Evolutionary conservation across 1,140 invertebrate species (phyloP), one percentile per base, ranked within the genome.

Genomic region (Zaprionus ornatus): DNA sequence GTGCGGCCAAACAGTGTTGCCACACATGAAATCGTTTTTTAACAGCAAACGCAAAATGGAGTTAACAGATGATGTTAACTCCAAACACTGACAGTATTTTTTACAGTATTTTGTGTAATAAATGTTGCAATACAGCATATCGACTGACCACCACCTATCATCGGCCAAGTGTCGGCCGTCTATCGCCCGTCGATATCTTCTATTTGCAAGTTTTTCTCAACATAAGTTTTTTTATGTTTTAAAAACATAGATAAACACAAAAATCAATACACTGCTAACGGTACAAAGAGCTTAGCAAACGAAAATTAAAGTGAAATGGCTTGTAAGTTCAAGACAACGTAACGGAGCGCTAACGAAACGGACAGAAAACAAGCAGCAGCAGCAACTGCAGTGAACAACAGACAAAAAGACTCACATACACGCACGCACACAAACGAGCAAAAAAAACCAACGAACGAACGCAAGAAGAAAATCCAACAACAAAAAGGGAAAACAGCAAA

Each of bases 151-250:
- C 63, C 55, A 67, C 55, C 40, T 5, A 37, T 60, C 50, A 42
- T 57, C 64, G 37, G 32, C 54, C 55, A 56, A 37, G 23, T 73
- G 70, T 72, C 59, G 72, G 50, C 66, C 66, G 29, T 52, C 72
- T 74, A 74, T 74, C 66, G 71, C 64, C 71, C 71, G 71, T 74
- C 72, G 72, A 63, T 70, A 68, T 60, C 9, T 67, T 42, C 50
- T 70, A 54, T 74, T 59, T 63, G 66, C 65, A 56, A 70, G 52
- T 74, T 74, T 74, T 74, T 74, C 73, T 71, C 67, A 71, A 75
- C 67, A 75, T 50, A 75, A 64, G 61, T 71, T 82, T 76, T 73
- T 81, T 82, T 80, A 73, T 84, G 77, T 84, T 84, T 84, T 64
- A 73, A 84, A 84, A 83, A 83, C 81, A 83, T 80, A 73, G 73